These are phyloP conservation scores for Calliopum simillimum DNA, from an alignment of 2,888 invertebrate species.

Conservation along the genomic window DNA sequence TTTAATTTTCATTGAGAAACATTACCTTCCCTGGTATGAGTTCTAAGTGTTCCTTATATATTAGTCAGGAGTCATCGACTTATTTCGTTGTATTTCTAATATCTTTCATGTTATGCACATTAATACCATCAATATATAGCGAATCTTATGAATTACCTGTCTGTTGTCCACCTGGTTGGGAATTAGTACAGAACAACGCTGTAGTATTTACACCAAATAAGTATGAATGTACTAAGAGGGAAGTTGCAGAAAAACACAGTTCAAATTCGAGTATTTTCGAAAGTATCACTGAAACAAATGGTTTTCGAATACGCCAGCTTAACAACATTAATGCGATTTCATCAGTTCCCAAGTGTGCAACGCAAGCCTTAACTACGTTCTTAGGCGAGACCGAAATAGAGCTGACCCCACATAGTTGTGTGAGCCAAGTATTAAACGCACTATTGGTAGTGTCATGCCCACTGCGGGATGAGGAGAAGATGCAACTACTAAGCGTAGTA, in stretches of 20 bases:
- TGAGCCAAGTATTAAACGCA: constrained; percentile 48
- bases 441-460: constrained; percentile 52
- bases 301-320: constrained; percentile 35
- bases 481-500: constrained; percentile 52
- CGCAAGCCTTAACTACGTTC: constrained; percentile 32
- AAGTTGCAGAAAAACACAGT: neutral
- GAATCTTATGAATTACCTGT: constrained; percentile 25
- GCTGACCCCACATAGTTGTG: constrained; percentile 45
- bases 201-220: constrained; percentile 39
- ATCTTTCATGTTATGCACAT: neutral
- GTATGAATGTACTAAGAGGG: constrained; percentile 35
- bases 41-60: too few relatives aligned
- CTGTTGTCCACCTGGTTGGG: constrained; percentile 46
- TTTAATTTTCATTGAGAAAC: too few relatives aligned
- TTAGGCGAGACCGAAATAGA: constrained; percentile 34
- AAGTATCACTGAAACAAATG: constrained; percentile 37
- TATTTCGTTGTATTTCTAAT: neutral
- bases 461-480: constrained; percentile 32
- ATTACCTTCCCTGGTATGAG: too few relatives aligned
- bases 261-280: constrained; percentile 19
- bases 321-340: constrained; percentile 33
- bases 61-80: too few relatives aligned
- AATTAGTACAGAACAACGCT: constrained; percentile 39
- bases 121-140: neutral
- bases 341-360: constrained; percentile 39